phyloP scores from a whole-genome alignment of 1,140 invertebrate genomes.

The Propsilocerus akamusi region DNA sequence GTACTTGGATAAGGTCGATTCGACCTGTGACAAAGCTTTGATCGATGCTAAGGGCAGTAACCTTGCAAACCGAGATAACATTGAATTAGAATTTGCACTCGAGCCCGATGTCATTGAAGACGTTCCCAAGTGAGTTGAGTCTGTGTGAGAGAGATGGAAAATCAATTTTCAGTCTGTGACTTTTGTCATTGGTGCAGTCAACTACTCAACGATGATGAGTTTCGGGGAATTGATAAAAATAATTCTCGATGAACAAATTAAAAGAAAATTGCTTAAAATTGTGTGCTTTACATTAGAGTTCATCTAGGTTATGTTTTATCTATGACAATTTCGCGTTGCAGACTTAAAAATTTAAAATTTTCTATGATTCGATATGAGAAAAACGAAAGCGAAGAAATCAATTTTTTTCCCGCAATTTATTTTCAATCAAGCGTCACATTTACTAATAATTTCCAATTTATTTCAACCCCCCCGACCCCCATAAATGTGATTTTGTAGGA shows the following conservation, averaged over 20 bases:
- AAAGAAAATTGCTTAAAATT: neutral
- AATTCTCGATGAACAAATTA: neutral
- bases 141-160: too few species aligned
- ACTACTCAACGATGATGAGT: too few species aligned
- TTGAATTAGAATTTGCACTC: conserved; percentile 20
- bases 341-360: too few species aligned
- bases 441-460: neutral
- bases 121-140: conserved; percentile 22
- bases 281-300: neutral
- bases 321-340: too few species aligned
- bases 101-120: conserved; percentile 22
- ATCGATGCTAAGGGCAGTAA: conserved; percentile 17
- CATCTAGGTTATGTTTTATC: too few species aligned
- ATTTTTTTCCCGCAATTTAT: too few species aligned
- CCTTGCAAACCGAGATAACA: conserved; percentile 18
- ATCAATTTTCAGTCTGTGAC: neutral
- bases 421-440: too few species aligned
- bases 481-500: conserved; percentile 6
- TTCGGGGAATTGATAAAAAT: neutral
- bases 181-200: neutral
- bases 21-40: conserved; percentile 21
- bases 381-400: too few species aligned
- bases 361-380: too few species aligned
- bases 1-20: conserved; percentile 22
- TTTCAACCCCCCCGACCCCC: neutral